Evolutionary conservation across 2,113 vertebrate species (phyloP).

Genomic region (Mustelus asterias): DNA sequence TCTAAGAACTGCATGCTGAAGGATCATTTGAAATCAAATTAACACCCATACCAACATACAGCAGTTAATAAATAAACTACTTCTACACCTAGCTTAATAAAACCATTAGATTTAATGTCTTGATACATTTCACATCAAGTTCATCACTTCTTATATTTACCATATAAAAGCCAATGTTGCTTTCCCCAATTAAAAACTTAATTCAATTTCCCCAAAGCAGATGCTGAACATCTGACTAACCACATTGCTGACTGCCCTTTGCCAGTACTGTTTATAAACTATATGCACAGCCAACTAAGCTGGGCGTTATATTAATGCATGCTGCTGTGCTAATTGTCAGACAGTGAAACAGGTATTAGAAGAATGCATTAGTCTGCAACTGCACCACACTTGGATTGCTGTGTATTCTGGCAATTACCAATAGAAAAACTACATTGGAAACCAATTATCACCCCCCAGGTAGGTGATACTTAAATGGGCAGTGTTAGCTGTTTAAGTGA

Average conservation of each 20-base stretch:
- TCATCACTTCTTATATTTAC: not conserved
- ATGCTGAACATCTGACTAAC: not conserved
- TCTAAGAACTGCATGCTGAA: not conserved
- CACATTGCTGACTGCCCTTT: not conserved
- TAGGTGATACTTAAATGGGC: not conserved
- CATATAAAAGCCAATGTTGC: not conserved
- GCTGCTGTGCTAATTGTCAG: not conserved
- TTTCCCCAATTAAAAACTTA: not conserved
- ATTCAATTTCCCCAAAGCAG: not conserved
- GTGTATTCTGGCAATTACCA: not conserved
- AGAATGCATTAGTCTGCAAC: not conserved
- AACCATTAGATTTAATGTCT: not conserved
- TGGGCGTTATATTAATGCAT: not conserved
- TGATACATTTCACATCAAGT: not conserved
- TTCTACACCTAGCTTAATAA: not conserved
- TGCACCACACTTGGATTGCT: not conserved
- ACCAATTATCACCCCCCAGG: not conserved
- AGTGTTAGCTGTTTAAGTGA: too few species aligned
- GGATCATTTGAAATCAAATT: not conserved
- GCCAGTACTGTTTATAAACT: not conserved
- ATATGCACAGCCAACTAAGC: not conserved
- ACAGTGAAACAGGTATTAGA: not conserved
- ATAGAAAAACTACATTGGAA: not conserved
- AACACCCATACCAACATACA: not conserved
- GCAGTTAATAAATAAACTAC: not conserved